Base-by-base conservation (phyloP, 1,140 invertebrate species). In the Hycleus phaleratus region DNA sequence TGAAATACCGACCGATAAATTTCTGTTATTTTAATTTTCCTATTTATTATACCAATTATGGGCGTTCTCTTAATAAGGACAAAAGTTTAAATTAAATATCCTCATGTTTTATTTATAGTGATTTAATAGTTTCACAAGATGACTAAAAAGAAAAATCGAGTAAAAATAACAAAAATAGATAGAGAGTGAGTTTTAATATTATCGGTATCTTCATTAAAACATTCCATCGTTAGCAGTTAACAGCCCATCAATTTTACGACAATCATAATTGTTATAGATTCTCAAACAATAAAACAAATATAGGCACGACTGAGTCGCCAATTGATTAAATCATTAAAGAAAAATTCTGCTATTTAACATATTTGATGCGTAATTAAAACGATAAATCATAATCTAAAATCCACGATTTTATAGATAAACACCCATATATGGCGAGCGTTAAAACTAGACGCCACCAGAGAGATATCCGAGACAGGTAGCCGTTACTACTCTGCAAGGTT, bases 31-130 rank as follows among this genome's bases (percentile, higher is more conserved):
- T 62, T 62, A 59, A 62, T 59, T 62, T 62, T 62, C 50, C 39
- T 59, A 62, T 62, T 62, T 62, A 59, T 62, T 59, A 62, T 59
- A 51, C 61, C 61, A 59, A 59, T 62, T 59, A 62, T 39, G 57
- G 32, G 46, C 59, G 40, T 59, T 58, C 59, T 62, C 51, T 49
- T 51, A 43, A 56, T 56, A 56, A 47, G 53, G 53, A 47, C 48
- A 56, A 45, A 18, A 49, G 46, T 60, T 56, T 38, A 49, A 45
- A 47, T 59, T 62, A 62, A 32, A 62, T 59, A 45, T 44, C 24
- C 49, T 56, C 52, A 62, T 62, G 56, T 56, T 48, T 62, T 62
- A 62, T 62, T 62, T 59, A 62, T 59, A 47, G 45, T 40, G 56
- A 46, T 62, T 58, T 55, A 56, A 59, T 54, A 45, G 58, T 59